These are phyloP conservation scores for Drosophila emarginata DNA, from an alignment of 2,888 invertebrate species.

Conservation along the genomic window DNA sequence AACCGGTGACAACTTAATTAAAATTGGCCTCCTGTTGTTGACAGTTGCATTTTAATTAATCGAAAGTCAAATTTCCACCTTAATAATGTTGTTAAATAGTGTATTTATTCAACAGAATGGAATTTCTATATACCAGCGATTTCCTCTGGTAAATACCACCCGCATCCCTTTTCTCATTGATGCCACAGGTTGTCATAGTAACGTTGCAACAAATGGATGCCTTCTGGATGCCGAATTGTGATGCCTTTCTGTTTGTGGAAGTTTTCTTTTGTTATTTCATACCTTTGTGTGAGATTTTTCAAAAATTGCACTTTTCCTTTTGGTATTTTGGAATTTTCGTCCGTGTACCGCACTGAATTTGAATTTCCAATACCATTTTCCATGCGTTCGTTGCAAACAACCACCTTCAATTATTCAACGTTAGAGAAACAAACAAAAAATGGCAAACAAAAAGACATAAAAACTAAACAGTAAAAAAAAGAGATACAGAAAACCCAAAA, in stretches of 20 bases:
- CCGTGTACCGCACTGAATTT: constrained; percentile 21
- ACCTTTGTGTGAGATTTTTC: neutral
- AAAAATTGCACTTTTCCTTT: neutral
- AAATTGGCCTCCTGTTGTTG: constrained; percentile 34
- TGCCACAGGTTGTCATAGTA: constrained; percentile 27
- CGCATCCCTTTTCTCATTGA: no score
- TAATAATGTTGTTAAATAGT: neutral
- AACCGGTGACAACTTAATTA: constrained; percentile 37
- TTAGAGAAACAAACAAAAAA: neutral
- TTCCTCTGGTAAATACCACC: no score
- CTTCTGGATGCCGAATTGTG: constrained; percentile 6
- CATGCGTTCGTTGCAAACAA: constrained; percentile 27
- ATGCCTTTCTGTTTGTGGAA: neutral
- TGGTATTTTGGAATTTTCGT: constrained; percentile 1
- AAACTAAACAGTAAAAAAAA: constrained; percentile 22
- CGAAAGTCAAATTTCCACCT: constrained; percentile 16
- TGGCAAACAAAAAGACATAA: neutral
- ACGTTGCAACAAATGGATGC: constrained; percentile 7
- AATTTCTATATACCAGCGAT: no score
- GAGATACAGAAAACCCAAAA: constrained; percentile 1
- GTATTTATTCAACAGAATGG: neutral
- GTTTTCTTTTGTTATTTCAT: neutral
- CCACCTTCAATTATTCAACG: constrained; percentile 44
- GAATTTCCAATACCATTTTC: constrained; percentile 41
- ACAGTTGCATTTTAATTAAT: constrained; percentile 44